A percentile compares a stretch with the other conserved stretches of the same genome.
Evolutionary conservation across 2,888 invertebrate species (phyloP).

Genomic region (Endomychus coccineus): DNA sequence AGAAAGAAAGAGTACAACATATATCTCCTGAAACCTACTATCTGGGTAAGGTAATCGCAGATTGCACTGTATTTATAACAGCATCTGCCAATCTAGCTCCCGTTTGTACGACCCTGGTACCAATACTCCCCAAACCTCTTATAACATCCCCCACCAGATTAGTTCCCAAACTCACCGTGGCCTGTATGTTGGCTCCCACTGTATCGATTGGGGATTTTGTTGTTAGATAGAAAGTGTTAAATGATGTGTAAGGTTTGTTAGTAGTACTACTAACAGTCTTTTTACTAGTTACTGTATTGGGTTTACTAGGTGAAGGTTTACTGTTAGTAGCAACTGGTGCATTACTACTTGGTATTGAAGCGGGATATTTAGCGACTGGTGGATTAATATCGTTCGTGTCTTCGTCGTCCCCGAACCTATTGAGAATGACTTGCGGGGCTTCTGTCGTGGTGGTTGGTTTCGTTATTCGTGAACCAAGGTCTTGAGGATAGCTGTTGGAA

Average conservation of each 20-base stretch:
- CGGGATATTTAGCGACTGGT: too few species aligned
- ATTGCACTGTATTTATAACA: conserved; percentile 26
- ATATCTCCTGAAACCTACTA: too few species aligned
- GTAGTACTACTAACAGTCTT: too few species aligned
- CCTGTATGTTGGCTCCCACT: conserved; percentile 28
- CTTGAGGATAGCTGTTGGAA: not conserved
- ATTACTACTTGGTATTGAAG: too few species aligned
- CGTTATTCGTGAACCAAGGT: not conserved
- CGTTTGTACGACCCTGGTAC: conserved; percentile 28
- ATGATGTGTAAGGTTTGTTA: too few species aligned
- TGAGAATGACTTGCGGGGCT: conserved; percentile 9
- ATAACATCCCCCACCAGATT: conserved; percentile 28
- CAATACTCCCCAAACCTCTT: conserved; percentile 28
- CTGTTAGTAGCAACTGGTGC: too few species aligned
- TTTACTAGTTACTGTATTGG: too few species aligned
- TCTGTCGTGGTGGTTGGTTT: conserved; percentile 8
- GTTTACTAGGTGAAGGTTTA: too few species aligned
- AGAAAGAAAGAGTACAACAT: too few species aligned
- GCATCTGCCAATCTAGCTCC: conserved; percentile 38
- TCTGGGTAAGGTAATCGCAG: conserved; percentile 5
- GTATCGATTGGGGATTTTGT: too few species aligned
- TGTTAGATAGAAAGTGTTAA: too few species aligned
- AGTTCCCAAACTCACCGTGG: conserved; percentile 34
- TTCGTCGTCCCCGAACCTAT: conserved; percentile 17
- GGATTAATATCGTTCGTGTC: too few species aligned